Base-by-base conservation (phyloP, 2,888 invertebrate genomes). In the Tachina fera region DNA sequence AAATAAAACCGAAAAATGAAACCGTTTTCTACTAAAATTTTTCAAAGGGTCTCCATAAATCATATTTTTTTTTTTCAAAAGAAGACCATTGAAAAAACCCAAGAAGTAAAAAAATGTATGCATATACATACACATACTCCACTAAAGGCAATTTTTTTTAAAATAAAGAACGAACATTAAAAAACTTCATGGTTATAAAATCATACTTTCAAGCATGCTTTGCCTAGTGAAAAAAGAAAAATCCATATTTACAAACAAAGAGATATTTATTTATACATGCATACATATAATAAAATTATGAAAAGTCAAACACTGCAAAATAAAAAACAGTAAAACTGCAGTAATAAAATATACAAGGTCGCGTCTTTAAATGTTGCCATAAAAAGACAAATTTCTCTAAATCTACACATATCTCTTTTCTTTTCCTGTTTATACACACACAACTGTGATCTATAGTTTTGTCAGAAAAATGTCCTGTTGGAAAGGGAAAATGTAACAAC, bases 41-140 rank as follows among this genome's bases (percentile, higher is more conserved):
- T 68, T 75, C 78, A 91, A 92, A 91, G 90, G 90, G 90, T 91
- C 89, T 87, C 88, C 90, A 88, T 92, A 92, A 92, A 92, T 92
- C 91, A 92, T 90, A 90, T 89, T 91, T 90, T 87, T 89, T 88
- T 87, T 89, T 45, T 8, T 22, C 10, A 88, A 87, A 86, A 87
- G 79, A 82, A 87, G 76, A 86, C 80, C 58, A 51, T 81, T 87
- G 80, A 87, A 53, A 76, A 70, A 60, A 76, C 39, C 31, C 47
- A 71, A 22, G 39, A 70, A 47, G 11, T 6, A 68, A 67, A 74
- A 60, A 45, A 9, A 41, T 19, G 11, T 9, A 22, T 19, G n/a
- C 41, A 60, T 60, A 11, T n/a, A n/a, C n/a, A n/a, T n/a, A 22
- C 22, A 1, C 3, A 9, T 31, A 19, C 9, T 4, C 13, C 10